Conservation (phyloP, 2,113 vertebrate genomes). For the Mobula birostris region DNA sequence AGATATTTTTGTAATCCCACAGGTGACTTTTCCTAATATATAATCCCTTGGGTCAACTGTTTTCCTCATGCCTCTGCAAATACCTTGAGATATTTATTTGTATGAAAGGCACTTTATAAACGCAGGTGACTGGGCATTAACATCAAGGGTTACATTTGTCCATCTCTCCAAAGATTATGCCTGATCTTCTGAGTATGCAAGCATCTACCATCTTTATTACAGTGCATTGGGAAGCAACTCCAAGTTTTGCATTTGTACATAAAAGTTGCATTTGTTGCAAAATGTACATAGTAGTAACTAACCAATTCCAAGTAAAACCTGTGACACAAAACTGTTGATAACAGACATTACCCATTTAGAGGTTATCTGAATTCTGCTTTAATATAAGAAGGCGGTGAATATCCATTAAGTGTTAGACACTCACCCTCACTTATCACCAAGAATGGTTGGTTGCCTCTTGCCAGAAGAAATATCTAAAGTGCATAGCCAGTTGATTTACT, state of each 20-base stretch:
- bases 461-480: not conserved
- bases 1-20: too few species aligned
- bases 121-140: not conserved
- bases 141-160: too few species aligned
- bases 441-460: not conserved
- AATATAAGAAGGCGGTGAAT: not conserved
- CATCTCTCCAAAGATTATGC: too few species aligned
- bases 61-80: not conserved
- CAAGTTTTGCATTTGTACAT: too few species aligned
- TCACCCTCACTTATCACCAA: not conserved
- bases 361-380: not conserved
- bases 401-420: not conserved
- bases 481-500: not conserved
- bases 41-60: not conserved
- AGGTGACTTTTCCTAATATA: not conserved
- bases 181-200: too few species aligned
- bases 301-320: not conserved
- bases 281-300: not conserved
- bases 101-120: not conserved
- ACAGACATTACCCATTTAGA: not conserved
- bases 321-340: not conserved
- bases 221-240: too few species aligned
- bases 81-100: not conserved
- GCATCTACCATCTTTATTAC: too few species aligned
- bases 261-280: not conserved